phyloP scores from a whole-genome alignment of 2,797 vertebrate genomes.

The Eleutherodactylus coqui region DNA sequence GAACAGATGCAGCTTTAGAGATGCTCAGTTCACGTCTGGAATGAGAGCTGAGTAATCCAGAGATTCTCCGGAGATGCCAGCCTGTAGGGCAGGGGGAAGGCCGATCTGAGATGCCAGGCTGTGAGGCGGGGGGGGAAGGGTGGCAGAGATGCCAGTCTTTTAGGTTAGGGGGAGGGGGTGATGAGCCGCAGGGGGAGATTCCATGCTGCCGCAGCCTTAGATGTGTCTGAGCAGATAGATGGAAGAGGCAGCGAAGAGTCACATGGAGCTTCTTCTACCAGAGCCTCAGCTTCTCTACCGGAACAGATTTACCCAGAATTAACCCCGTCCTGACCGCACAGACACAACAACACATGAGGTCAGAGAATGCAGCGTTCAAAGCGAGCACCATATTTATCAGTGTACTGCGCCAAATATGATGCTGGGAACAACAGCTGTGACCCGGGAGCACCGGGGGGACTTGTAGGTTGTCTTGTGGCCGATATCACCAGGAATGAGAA shows the following conservation, averaged over 20 bases:
- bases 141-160: conserved; percentile 10
- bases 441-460: not conserved
- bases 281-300: not conserved
- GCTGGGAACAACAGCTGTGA: not conserved
- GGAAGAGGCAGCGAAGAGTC: not conserved
- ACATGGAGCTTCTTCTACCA: not conserved
- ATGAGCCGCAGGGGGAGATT: conserved; percentile 5
- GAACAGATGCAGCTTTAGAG: not conserved
- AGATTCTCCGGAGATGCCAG: conserved; percentile 40
- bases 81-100: not conserved
- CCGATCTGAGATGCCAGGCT: not conserved
- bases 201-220: not conserved
- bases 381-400: not conserved
- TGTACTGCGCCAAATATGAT: not conserved
- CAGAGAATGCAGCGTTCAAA: not conserved
- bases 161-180: not conserved
- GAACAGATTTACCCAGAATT: not conserved
- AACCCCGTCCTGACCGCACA: not conserved
- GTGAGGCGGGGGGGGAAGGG: not conserved
- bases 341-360: not conserved
- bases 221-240: conserved; percentile 23
- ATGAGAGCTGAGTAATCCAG: not conserved
- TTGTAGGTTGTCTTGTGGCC: too few species aligned
- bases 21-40: conserved; percentile 23
- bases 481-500: too few species aligned